Base-by-base conservation (phyloP, 2,113 vertebrate species). In the Hemibagrus wyckioides region DNA sequence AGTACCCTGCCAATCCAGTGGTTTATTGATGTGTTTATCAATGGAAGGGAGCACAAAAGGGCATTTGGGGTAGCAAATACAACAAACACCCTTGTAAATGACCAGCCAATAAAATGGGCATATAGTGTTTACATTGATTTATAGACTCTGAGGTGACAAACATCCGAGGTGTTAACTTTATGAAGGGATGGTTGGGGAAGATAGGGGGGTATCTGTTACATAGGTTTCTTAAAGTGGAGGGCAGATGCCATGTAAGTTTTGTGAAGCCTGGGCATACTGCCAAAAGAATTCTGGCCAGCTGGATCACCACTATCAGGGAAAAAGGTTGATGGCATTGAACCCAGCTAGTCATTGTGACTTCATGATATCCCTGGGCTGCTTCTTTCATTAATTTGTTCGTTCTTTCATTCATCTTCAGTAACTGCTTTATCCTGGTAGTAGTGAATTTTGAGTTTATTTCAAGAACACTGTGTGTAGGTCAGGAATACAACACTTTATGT, bases 1-100 rank as follows among this genome's bases (percentile, higher is more conserved):
- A 71, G 33, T 76, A 25, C 11, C 39, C 41, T 48, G 73, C 25
- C 41, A 77, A 77, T 52, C 75, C 14, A 77, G 14, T 77, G 28
- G 28, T 52, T 77, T 77, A 77, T 52, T 77, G 48, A 77, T n/a
- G n/a, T 77, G 28, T 77, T 77, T n/a, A 77, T 77, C 28, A 54
- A 21, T 21, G 28, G 11, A 30, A 10, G 17, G 8, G 7, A 41
- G 39, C 69, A 44, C 69, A 73, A 41, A 73, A 9, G 36, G 69
- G 2, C 3, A 44, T 73, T 73, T 73, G 23, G 39, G 10, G 21
- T 25, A 79, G 17, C n/a, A 79, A 79, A 54, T 33, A 19, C 15
- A 33, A 79, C 48, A 79, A 54, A 52, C 50, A 19, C 28, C 76
- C 48, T 79, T 79, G 76, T 79, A 79, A 54, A 54, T 79, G 50